Evolutionary conservation across 2,888 invertebrate species (phyloP).

Genomic region (Choreutis nemorana): DNA sequence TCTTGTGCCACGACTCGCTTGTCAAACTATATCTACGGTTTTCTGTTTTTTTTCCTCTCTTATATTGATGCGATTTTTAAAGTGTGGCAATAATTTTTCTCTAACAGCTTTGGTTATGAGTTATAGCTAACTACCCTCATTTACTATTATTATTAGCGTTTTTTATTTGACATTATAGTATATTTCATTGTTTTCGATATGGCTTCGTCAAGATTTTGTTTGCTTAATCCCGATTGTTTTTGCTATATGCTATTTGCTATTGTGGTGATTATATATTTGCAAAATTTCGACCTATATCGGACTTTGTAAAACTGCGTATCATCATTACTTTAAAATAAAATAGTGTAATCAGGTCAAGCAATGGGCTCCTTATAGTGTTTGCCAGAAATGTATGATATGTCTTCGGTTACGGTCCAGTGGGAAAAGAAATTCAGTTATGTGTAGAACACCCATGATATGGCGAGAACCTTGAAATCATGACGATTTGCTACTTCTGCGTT

Average conservation of each 20-base stretch:
- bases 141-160: too few relatives aligned
- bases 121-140: too few relatives aligned
- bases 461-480: conserved; percentile 7
- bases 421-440: conserved; percentile 3
- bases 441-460: conserved; percentile 4
- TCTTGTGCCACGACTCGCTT: too few relatives aligned
- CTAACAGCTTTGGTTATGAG: too few relatives aligned
- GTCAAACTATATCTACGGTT: too few relatives aligned
- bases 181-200: conserved; percentile 3
- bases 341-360: conserved; percentile 2
- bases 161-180: conserved; percentile 2
- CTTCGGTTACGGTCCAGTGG: conserved; percentile 4
- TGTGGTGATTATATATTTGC: conserved; percentile 2
- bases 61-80: too few relatives aligned
- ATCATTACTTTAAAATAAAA: conserved; percentile 3
- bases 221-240: conserved; percentile 2
- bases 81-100: too few relatives aligned
- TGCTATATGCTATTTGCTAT: too few relatives aligned
- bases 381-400: conserved; percentile 3
- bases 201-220: conserved; percentile 2
- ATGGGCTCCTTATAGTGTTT: conserved; percentile 2
- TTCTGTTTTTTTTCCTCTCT: too few relatives aligned
- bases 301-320: background rate
- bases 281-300: background rate
- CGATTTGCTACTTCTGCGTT: conserved; percentile 7